Percentiles rank a stretch among this genome's conserved stretches.
phyloP scores from a whole-genome alignment of 2,797 vertebrate species.

The Denticeps clupeoides region DNA sequence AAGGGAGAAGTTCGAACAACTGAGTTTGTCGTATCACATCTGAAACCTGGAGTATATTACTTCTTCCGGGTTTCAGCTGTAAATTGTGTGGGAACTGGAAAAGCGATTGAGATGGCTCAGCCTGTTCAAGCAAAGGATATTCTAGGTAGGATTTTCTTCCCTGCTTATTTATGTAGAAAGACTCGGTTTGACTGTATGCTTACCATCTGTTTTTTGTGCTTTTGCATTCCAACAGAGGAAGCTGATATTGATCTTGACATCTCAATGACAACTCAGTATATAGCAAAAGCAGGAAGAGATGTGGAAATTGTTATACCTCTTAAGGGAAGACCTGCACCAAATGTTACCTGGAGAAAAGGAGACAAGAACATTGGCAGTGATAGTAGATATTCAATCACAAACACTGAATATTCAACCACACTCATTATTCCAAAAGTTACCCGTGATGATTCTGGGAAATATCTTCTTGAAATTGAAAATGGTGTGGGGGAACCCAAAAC shows the following conservation, averaged over 20 bases:
- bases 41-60: constrained; percentile 83
- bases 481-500: constrained; percentile 87
- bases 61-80: constrained; percentile 85
- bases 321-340: constrained; percentile 87
- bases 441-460: constrained; percentile 88
- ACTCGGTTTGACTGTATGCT: background rate
- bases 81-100: constrained; percentile 82
- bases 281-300: constrained; percentile 79
- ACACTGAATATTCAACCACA: constrained; percentile 79
- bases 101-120: constrained; percentile 84
- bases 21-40: constrained; percentile 85
- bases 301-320: constrained; percentile 82
- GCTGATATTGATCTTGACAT: constrained; percentile 90
- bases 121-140: constrained; percentile 92
- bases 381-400: constrained; percentile 75
- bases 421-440: constrained; percentile 81
- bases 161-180: constrained; percentile 6
- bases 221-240: constrained; percentile 71
- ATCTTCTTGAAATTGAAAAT: constrained; percentile 90
- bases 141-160: constrained; percentile 64
- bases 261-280: constrained; percentile 81
- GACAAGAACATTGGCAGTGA: constrained; percentile 82
- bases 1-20: constrained; percentile 83
- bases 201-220: background rate
- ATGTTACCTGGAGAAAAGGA: constrained; percentile 83